Evolutionary conservation across 2,113 vertebrate genomes (phyloP).

Genomic region (Turdus rufiventris): DNA sequence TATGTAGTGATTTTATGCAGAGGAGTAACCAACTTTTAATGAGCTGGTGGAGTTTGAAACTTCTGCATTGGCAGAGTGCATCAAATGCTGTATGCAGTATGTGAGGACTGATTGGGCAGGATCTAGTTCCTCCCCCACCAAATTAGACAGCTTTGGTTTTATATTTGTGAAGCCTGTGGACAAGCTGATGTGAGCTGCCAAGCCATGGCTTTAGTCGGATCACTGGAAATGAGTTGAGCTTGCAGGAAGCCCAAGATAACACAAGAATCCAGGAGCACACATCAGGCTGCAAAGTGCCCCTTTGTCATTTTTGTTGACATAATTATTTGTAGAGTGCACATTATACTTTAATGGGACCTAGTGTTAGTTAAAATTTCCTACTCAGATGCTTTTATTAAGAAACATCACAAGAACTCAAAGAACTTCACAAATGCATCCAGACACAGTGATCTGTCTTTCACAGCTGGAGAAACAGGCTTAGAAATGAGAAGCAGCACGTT

Average conservation of each 20-base stretch:
- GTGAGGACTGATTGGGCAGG: neutral
- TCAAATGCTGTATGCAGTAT: neutral
- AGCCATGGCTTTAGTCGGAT: neutral
- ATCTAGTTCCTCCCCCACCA: neutral
- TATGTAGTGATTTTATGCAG: constrained; percentile 23
- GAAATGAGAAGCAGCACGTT: neutral
- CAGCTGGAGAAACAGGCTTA: neutral
- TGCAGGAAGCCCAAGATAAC: neutral
- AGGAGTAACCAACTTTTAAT: constrained; percentile 42
- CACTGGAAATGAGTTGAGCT: neutral
- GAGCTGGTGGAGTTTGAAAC: constrained; percentile 22
- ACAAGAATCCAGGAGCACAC: neutral
- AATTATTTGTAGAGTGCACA: neutral
- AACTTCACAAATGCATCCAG: neutral
- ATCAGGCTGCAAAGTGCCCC: neutral
- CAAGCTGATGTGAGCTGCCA: neutral
- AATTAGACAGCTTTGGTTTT: neutral
- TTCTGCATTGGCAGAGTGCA: neutral
- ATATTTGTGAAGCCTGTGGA: neutral
- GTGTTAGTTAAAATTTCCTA: neutral
- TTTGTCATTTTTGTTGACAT: neutral
- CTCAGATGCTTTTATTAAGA: neutral
- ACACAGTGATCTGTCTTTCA: neutral
- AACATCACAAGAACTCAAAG: neutral
- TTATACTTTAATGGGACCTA: neutral